Conservation (phyloP, 2,797 vertebrate species). For the Alcedo quadribrachys region DNA sequence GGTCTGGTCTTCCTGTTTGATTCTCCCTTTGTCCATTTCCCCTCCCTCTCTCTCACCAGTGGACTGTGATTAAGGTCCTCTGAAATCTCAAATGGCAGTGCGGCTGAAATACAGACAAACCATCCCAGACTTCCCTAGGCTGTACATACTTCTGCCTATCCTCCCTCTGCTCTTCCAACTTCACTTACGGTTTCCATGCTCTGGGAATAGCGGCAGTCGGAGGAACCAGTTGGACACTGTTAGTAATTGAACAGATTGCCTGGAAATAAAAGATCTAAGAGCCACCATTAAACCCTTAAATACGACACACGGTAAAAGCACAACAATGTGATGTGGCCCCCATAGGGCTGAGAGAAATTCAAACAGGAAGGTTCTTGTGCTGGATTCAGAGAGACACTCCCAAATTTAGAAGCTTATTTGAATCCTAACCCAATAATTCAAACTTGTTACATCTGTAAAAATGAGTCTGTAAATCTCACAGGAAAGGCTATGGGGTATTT, state of each 20-base stretch:
- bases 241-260: constrained; percentile 12
- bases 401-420: constrained; percentile 47
- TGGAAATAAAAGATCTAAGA: constrained; percentile 29
- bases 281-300: neutral
- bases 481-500: constrained; percentile 37
- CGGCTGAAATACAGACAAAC: neutral
- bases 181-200: neutral
- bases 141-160: neutral
- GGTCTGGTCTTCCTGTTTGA: neutral
- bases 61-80: neutral
- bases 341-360: neutral
- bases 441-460: constrained; percentile 52
- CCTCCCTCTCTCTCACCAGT: neutral
- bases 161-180: neutral
- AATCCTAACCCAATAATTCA: constrained; percentile 38
- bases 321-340: neutral
- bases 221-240: constrained; percentile 4
- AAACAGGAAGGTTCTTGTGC: neutral
- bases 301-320: neutral
- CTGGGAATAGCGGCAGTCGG: neutral
- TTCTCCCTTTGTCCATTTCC: neutral
- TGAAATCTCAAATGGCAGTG: neutral
- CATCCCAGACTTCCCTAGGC: neutral
- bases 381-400: constrained; percentile 9
- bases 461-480: constrained; percentile 51